phyloP scores from a whole-genome alignment of 2,797 vertebrate species.

The Danio kyathit region DNA sequence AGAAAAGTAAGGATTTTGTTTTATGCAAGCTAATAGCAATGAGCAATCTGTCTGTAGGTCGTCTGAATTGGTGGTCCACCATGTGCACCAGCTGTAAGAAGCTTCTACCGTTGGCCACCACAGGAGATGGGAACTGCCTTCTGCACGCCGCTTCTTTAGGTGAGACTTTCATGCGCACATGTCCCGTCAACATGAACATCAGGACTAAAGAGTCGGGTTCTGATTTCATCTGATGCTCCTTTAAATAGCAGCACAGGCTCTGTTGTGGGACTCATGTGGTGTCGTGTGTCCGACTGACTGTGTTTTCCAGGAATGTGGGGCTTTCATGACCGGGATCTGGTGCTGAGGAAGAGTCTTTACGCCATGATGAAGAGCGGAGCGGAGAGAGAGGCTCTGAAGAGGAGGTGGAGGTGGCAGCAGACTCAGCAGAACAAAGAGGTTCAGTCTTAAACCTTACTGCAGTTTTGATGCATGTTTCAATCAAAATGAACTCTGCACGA shows the following conservation, averaged over 20 bases:
- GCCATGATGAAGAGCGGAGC: constrained; percentile 97
- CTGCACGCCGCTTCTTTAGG: constrained; percentile 96
- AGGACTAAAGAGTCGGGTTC: background rate
- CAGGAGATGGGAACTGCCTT: constrained; percentile 98
- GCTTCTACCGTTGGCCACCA: constrained; percentile 95
- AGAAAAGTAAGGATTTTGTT: too few relatives aligned
- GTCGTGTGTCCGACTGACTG: constrained; percentile 4
- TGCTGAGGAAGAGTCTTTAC: constrained; percentile 95
- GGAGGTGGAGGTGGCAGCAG: constrained; percentile 98
- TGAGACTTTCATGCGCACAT: constrained; percentile 68
- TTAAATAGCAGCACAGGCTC: background rate
- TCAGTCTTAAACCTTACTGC: background rate
- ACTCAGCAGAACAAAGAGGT: constrained; percentile 99
- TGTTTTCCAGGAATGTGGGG: constrained; percentile 94
- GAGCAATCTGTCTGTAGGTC: constrained; percentile 79
- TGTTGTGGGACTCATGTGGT: background rate
- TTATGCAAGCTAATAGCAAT: background rate
- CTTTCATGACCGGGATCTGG: constrained; percentile 97
- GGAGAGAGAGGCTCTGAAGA: constrained; percentile 93
- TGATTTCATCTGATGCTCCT: background rate
- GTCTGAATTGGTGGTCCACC: constrained; percentile 98
- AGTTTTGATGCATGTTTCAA: too few relatives aligned
- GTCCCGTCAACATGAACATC: background rate
- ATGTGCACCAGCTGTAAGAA: constrained; percentile 97
- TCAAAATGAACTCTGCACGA: too few relatives aligned